These are phyloP conservation scores for Anodontia alba DNA, from an alignment of 2,888 invertebrate genomes.

Conservation along the genomic window DNA sequence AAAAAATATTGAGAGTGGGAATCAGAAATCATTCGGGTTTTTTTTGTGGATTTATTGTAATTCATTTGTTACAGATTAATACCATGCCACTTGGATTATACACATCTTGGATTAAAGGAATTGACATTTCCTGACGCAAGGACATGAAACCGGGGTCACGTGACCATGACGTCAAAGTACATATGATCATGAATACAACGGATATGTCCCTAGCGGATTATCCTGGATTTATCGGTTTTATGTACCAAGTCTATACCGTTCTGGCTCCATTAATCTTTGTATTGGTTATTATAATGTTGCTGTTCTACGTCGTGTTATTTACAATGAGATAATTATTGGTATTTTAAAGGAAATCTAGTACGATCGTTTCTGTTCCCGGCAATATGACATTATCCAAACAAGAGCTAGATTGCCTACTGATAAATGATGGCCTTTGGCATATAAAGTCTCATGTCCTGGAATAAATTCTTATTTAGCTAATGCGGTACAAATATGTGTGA, in stretches of 20 bases:
- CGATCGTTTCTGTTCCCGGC: background rate
- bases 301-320: background rate
- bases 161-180: background rate
- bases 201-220: background rate
- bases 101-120: too few relatives aligned
- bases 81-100: too few relatives aligned
- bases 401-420: background rate
- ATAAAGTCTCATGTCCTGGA: background rate
- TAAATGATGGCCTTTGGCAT: background rate
- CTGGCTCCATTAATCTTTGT: background rate
- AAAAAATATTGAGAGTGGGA: too few relatives aligned
- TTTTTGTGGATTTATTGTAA: too few relatives aligned
- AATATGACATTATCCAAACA: background rate
- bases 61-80: too few relatives aligned
- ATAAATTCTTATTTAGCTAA: background rate
- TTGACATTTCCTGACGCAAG: too few relatives aligned
- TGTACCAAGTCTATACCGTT: slow-evolving; percentile 3
- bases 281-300: background rate
- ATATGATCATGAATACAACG: background rate
- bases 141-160: background rate
- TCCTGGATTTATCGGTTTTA: background rate
- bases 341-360: background rate
- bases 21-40: too few relatives aligned
- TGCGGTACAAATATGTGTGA: too few relatives aligned
- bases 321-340: background rate